A percentile compares a stretch with the other conserved stretches of the same genome.
These are phyloP conservation scores for Latrodectus elegans DNA, from an alignment of 2,888 invertebrate species.

Conservation along the genomic window DNA sequence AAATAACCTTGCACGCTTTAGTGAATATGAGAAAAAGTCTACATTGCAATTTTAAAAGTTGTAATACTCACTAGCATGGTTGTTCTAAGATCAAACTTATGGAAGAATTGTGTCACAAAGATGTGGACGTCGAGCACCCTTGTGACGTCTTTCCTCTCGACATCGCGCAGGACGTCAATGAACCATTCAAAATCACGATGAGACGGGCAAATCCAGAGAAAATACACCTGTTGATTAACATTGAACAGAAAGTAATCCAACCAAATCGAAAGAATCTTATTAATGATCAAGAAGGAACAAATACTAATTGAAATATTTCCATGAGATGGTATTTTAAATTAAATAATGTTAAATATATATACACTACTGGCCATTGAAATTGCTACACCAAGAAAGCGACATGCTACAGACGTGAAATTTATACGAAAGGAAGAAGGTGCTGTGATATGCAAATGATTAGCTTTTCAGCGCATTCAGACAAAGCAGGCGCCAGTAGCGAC, in stretches of 20 bases:
- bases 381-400: too few relatives aligned
- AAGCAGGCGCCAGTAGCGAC: too few relatives aligned
- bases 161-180: slow-evolving; percentile 94
- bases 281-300: not conserved
- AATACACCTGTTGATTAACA: slow-evolving; percentile 84
- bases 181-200: slow-evolving; percentile 99
- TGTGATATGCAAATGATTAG: too few relatives aligned
- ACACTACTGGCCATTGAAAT: too few relatives aligned
- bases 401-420: too few relatives aligned
- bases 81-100: slow-evolving; percentile 96
- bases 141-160: slow-evolving; percentile 94
- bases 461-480: too few relatives aligned
- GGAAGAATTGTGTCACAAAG: slow-evolving; percentile 98
- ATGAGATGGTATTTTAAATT: not conserved
- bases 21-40: too few relatives aligned
- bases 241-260: too few relatives aligned
- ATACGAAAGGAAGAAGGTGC: too few relatives aligned
- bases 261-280: not conserved
- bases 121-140: slow-evolving; percentile 97
- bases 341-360: too few relatives aligned
- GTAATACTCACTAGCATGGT: slow-evolving; percentile 89
- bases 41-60: too few relatives aligned
- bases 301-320: not conserved
- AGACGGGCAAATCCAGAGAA: slow-evolving; percentile 97
- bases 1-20: too few relatives aligned